phyloP scores from a whole-genome alignment of 2,888 invertebrate genomes.

The Mythimna albipuncta region DNA sequence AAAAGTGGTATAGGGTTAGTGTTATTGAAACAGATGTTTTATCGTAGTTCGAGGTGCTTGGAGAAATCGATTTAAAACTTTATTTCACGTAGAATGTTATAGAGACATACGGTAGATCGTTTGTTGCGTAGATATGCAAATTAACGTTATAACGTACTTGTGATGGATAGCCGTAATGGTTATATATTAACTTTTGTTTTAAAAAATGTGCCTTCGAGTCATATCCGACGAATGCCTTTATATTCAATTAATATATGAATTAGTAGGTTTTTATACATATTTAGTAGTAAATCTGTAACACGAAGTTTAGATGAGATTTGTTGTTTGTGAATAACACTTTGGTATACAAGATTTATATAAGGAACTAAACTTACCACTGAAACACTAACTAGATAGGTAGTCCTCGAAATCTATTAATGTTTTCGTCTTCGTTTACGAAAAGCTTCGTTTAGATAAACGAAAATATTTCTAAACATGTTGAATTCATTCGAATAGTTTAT shows the following conservation, averaged over 20 bases:
- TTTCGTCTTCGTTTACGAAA: conserved; percentile 63
- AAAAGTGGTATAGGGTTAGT: conserved; percentile 83
- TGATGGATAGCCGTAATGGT: conserved; percentile 69
- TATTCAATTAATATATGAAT: conserved; percentile 76
- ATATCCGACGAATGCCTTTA: conserved; percentile 89
- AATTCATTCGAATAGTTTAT: conserved; percentile 89
- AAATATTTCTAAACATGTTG: conserved; percentile 84
- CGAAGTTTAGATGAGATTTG: conserved; percentile 75
- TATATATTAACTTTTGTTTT: conserved; percentile 73
- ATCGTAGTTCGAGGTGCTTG: conserved; percentile 80
- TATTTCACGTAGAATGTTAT: conserved; percentile 67
- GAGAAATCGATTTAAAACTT: conserved; percentile 70
- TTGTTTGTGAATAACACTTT: conserved; percentile 73
- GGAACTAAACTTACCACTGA: conserved; percentile 65
- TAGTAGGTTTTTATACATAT: conserved; percentile 85
- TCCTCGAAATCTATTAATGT: conserved; percentile 60
- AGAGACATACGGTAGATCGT: conserved; percentile 58
- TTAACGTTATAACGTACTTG: conserved; percentile 69
- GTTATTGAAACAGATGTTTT: conserved; percentile 76
- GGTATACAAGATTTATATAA: conserved; percentile 70
- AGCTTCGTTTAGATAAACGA: conserved; percentile 64
- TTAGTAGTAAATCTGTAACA: conserved; percentile 76
- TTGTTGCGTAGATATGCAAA: conserved; percentile 71
- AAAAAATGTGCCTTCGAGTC: conserved; percentile 88
- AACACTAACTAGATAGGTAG: conserved; percentile 62